Evolutionary conservation across 1,140 invertebrate species (phyloP).

Genomic region (Orussus abietinus): DNA sequence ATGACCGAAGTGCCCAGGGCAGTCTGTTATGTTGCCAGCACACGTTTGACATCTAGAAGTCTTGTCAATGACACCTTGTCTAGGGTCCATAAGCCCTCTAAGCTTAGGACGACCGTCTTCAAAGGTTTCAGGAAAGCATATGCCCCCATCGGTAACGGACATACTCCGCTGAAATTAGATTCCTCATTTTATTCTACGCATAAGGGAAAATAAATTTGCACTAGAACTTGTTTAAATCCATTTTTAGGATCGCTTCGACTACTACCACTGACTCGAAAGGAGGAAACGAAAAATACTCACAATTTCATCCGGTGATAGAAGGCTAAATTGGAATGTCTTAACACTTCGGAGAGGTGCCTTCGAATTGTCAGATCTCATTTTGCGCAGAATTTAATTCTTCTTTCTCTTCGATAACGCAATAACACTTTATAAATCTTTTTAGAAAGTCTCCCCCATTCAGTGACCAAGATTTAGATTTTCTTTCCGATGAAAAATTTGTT

Average conservation of each 20-base stretch:
- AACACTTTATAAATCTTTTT: no score
- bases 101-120: conserved; percentile 97
- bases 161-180: conserved; percentile 77
- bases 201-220: no score
- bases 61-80: conserved; percentile 96
- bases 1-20: conserved; percentile 99
- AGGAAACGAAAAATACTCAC: conserved; percentile 77
- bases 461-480: no score
- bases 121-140: conserved; percentile 95
- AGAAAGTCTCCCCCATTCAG: no score
- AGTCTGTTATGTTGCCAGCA: conserved; percentile 96
- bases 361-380: conserved; percentile 80
- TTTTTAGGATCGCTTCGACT: no score
- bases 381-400: conserved; percentile 35
- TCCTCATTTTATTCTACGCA: background rate
- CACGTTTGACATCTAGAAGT: conserved; percentile 95
- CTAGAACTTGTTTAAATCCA: no score
- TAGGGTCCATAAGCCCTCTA: conserved; percentile 97
- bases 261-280: no score
- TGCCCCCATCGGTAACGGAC: conserved; percentile 96
- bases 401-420: no score
- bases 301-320: conserved; percentile 98
- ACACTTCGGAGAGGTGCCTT: conserved; percentile 91
- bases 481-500: no score
- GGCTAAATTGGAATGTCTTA: conserved; percentile 97